Evolutionary conservation across 1,140 invertebrate genomes (phyloP).

Genomic region (Lasioglossum albipes): DNA sequence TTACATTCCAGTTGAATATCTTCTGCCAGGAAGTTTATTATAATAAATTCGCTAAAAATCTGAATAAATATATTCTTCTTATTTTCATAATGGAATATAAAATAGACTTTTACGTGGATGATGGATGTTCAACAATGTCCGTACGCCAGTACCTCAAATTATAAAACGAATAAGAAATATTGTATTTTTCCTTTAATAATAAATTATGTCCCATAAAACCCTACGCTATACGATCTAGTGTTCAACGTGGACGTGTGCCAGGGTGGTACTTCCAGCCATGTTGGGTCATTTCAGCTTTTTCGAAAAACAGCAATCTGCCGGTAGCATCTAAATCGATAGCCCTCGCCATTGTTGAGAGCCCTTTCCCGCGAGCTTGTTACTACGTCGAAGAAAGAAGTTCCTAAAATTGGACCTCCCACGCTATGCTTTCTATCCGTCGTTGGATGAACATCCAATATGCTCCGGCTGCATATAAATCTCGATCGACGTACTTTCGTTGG

Average conservation of each 20-base stretch:
- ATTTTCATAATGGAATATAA: too few species aligned
- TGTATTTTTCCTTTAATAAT: too few species aligned
- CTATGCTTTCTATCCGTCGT: neutral
- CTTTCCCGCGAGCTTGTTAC: neutral
- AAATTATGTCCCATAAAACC: too few species aligned
- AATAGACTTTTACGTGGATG: too few species aligned
- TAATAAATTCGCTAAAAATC: too few species aligned
- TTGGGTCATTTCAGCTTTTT: constrained; percentile 31
- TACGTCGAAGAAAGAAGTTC: neutral
- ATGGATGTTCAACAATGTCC: too few species aligned
- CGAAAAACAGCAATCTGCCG: constrained; percentile 17
- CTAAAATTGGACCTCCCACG: neutral
- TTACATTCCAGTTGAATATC: too few species aligned
- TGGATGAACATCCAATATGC: neutral
- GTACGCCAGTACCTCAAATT: too few species aligned
- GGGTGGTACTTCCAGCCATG: constrained; percentile 15
- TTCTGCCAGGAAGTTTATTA: too few species aligned
- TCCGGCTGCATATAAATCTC: neutral
- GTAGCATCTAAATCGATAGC: neutral
- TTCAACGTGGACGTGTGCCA: neutral
- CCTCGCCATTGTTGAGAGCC: neutral
- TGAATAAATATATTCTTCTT: too few species aligned
- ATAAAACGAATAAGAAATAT: too few species aligned
- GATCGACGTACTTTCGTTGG: neutral
- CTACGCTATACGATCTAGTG: too few species aligned